Evolutionary conservation across 2,113 vertebrate genomes (phyloP).

Genomic region (Rafetus swinhoei): DNA sequence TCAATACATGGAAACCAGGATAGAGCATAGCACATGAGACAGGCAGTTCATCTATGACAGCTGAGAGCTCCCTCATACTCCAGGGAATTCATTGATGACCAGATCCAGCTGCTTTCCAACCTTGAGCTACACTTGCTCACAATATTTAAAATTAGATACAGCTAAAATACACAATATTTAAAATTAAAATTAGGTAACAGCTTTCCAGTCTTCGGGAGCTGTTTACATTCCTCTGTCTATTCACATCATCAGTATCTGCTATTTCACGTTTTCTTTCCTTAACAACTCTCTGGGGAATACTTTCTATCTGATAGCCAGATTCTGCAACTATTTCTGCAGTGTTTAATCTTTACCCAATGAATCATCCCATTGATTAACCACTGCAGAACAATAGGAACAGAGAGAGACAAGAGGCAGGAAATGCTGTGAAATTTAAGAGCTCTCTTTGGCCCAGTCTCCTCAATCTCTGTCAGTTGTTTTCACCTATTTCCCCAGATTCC

Average conservation of each 20-base stretch:
- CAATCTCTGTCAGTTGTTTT: background rate
- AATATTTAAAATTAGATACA: background rate
- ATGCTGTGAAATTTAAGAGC: background rate
- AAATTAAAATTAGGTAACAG: background rate
- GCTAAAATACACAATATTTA: background rate
- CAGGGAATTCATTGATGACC: background rate
- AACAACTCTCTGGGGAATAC: background rate
- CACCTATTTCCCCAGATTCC: background rate
- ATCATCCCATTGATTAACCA: background rate
- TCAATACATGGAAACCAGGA: background rate
- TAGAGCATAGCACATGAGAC: rapidly evolving
- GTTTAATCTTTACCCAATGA: background rate
- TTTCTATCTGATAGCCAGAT: rapidly evolving
- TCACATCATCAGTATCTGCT: background rate
- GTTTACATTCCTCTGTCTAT: background rate
- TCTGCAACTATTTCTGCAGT: background rate
- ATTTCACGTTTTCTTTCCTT: background rate
- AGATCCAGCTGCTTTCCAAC: background rate
- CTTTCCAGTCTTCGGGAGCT: background rate
- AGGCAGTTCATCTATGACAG: background rate
- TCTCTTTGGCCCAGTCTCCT: background rate
- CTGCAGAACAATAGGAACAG: background rate
- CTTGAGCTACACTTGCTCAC: background rate
- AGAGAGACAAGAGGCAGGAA: background rate
- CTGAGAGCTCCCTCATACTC: background rate